Conservation (phyloP, 2,888 invertebrate species). For the Onthophagus sagittarius region DNA sequence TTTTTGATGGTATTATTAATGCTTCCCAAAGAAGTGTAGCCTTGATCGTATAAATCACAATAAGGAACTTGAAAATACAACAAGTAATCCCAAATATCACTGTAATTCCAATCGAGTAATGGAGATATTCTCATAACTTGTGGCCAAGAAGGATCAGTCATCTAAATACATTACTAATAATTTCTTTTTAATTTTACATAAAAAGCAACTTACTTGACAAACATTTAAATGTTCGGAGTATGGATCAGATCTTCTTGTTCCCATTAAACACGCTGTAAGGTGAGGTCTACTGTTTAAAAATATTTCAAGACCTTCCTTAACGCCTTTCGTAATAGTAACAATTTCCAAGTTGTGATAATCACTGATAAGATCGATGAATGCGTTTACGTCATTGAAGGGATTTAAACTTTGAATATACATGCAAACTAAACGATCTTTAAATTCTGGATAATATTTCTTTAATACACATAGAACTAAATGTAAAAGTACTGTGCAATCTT, state of each 20-base stretch:
- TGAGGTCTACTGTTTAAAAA: constrained; percentile 56
- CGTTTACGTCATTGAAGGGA: constrained; percentile 82
- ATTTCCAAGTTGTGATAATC: constrained; percentile 71
- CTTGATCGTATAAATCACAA: constrained; percentile 85
- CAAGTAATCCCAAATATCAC: constrained; percentile 89
- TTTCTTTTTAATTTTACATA: background rate
- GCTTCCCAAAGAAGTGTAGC: constrained; percentile 89
- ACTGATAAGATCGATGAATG: constrained; percentile 72
- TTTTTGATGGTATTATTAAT: constrained; percentile 76
- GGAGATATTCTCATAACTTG: constrained; percentile 84
- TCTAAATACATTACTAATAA: constrained; percentile 50
- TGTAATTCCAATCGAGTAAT: constrained; percentile 87
- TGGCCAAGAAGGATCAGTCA: constrained; percentile 90
- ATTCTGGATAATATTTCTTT: constrained; percentile 39
- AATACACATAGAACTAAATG: constrained; percentile 61
- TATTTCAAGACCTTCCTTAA: constrained; percentile 66
- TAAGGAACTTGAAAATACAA: constrained; percentile 77
- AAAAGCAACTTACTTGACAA: constrained; percentile 59
- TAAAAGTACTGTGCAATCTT: constrained; percentile 93
- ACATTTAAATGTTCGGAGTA: constrained; percentile 62
- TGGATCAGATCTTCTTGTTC: constrained; percentile 86
- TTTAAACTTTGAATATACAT: constrained; percentile 78
- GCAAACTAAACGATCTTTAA: constrained; percentile 53
- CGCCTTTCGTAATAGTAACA: constrained; percentile 61
- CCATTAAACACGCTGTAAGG: constrained; percentile 87